Evolutionary conservation across 2,113 vertebrate species (phyloP), one percentile per base, ranked within the genome.

Genomic region (Catharus fuscescens): DNA sequence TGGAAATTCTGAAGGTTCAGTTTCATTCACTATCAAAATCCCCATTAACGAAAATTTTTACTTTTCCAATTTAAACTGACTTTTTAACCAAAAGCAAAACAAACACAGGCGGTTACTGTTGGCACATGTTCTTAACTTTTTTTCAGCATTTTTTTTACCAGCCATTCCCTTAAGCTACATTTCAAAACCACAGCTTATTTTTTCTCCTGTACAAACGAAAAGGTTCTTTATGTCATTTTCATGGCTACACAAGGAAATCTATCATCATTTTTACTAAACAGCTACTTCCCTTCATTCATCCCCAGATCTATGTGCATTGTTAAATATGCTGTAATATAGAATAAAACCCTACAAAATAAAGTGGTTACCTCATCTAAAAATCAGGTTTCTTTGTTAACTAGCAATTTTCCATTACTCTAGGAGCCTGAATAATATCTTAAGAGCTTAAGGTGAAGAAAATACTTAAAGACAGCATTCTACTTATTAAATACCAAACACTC

Each of bases 101-200:
- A 97, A 92, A 95, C 65, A 83, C 5, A 69, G 88, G 25, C 79
- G 84, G 77, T 95, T 93, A 48, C 72, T 5, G 10, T 67, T 96
- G 95, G 95, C 80, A 93, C 52, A 84, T 14, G 74, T 38, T 79
- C 61, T 84, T 64, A 73, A 74, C 60, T 7, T 84, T 95, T 95
- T 90, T 86, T 52, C 44, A 86, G 24, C 44, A 47, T 42, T 84
- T 71, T 74, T 86, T 86, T 78, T 65, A 67, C 65, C 86, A 89
- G 40, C 19, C 65, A 53, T 89, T 92, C 92, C 96, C 83, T 84
- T 71, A 92, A 95, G 95, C 91, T 92, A 95, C 36, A 36, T 78
- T 93, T 95, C 60, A 92, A 95, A 96, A 70, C 86, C 92, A 64
- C 69, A 81, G 80, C 32, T 94, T 85, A 77, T 85, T 95, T 94